Conservation (phyloP, 2,888 invertebrate genomes). For the Calliopum simillimum region DNA sequence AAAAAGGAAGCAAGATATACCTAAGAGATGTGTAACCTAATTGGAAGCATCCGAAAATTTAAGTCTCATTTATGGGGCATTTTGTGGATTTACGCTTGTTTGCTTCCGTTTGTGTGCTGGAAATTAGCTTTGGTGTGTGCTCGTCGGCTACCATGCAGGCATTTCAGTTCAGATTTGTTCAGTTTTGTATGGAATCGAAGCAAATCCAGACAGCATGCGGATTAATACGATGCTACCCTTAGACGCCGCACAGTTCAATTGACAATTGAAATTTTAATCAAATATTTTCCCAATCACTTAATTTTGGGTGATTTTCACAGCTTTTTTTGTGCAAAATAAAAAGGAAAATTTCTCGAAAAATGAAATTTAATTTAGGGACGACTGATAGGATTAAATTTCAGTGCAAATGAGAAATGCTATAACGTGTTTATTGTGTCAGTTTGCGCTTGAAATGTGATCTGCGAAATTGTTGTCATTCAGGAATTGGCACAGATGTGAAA, state of each 20-base stretch:
- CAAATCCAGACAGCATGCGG: constrained; percentile 11
- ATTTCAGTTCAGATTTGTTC: not conserved
- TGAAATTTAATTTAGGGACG: constrained; percentile 41
- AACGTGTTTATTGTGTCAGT: not conserved
- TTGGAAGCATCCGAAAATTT: constrained; percentile 67
- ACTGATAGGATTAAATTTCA: constrained; percentile 65
- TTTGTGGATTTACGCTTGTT: constrained; percentile 67
- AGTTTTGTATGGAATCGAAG: too few relatives aligned
- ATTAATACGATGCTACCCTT: constrained; percentile 18
- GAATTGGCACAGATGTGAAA: constrained; percentile 56
- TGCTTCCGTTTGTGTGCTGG: constrained; percentile 45
- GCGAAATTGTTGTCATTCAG: not conserved
- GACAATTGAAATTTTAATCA: constrained; percentile 65
- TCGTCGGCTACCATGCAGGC: not conserved
- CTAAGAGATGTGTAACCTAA: constrained; percentile 53
- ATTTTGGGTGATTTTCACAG: constrained; percentile 53
- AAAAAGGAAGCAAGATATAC: constrained; percentile 29
- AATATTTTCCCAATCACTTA: constrained; percentile 66
- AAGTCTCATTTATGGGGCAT: constrained; percentile 68
- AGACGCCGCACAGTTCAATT: constrained; percentile 52
- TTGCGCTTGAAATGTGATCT: constrained; percentile 42
- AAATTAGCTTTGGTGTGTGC: constrained; percentile 59
- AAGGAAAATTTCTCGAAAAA: constrained; percentile 40
- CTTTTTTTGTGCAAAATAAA: constrained; percentile 28
- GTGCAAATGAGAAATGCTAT: not conserved